A percentile compares a stretch with the other conserved stretches of the same genome.
Evolutionary conservation across 2,113 vertebrate genomes (phyloP).

Genomic region (Ciconia boyciana): DNA sequence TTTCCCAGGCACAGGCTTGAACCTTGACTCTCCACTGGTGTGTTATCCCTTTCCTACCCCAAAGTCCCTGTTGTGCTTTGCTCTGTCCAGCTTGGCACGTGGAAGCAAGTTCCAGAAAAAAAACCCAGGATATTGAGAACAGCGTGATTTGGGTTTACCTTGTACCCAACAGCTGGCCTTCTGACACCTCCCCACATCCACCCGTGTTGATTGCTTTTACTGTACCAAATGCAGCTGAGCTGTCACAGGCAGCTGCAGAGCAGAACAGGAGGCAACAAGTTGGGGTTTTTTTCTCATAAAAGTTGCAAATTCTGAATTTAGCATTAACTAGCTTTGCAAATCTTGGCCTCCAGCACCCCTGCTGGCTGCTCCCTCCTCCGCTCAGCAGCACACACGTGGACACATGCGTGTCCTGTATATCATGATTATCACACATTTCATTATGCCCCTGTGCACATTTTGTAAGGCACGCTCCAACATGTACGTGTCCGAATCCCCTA

Average conservation of each 20-base stretch:
- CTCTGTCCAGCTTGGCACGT: background rate
- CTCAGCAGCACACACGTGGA: background rate
- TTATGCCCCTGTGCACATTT: background rate
- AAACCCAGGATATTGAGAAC: background rate
- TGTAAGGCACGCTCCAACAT: background rate
- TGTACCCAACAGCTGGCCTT: background rate
- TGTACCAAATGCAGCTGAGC: background rate
- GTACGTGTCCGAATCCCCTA: accelerated
- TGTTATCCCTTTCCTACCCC: background rate
- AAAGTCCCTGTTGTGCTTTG: background rate
- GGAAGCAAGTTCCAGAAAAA: background rate
- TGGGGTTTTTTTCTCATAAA: background rate
- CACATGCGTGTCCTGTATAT: background rate
- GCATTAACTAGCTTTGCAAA: background rate
- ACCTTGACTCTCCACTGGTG: background rate
- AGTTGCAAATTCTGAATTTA: background rate
- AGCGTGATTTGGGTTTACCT: background rate
- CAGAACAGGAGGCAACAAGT: background rate
- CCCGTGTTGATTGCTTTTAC: background rate
- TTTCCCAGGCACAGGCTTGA: background rate
- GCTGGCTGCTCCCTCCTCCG: conserved; percentile 6
- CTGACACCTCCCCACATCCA: background rate
- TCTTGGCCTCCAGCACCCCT: conserved; percentile 27
- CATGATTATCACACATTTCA: background rate
- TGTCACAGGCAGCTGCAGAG: background rate